Conservation (phyloP, 2,113 vertebrate genomes). For the Bettongia penicillata region DNA sequence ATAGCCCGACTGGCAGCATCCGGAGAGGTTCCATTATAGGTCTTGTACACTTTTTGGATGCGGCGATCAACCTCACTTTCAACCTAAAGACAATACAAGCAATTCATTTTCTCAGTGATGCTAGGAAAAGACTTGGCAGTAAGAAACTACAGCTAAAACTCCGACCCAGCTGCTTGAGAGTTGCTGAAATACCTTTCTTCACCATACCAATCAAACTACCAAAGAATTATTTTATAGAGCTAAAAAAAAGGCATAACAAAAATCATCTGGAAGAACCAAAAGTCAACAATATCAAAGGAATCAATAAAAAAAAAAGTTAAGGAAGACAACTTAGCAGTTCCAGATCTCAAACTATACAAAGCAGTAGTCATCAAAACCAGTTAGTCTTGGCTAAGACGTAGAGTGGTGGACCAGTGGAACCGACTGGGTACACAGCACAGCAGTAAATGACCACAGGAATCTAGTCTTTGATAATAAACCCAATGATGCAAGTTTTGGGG, state of each 20-base stretch:
- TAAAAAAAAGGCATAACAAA: not conserved
- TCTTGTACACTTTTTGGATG: conserved; percentile 94
- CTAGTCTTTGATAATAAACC: not conserved
- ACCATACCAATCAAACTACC: not conserved
- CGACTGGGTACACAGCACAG: not conserved
- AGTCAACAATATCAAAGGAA: not conserved
- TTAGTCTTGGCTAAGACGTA: not conserved
- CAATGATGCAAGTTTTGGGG: not conserved
- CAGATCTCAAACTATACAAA: not conserved
- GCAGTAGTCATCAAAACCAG: not conserved
- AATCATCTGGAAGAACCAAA: not conserved
- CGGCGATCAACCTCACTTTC: conserved; percentile 95
- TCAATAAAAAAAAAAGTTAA: not conserved
- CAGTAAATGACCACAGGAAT: not conserved
- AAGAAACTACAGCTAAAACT: conserved; percentile 28
- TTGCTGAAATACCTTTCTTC: not conserved
- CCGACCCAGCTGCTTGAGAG: not conserved
- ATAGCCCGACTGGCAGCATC: conserved; percentile 97
- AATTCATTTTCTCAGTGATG: conserved; percentile 39
- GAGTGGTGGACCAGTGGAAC: not conserved
- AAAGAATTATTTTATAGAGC: not conserved
- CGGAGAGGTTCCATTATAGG: conserved; percentile 94
- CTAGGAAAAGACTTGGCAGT: not conserved
- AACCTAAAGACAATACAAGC: conserved; percentile 86
- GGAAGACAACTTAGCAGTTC: not conserved